Evolutionary conservation across 2,888 invertebrate genomes (phyloP).

Genomic region (Lycocerus yunnanus): DNA sequence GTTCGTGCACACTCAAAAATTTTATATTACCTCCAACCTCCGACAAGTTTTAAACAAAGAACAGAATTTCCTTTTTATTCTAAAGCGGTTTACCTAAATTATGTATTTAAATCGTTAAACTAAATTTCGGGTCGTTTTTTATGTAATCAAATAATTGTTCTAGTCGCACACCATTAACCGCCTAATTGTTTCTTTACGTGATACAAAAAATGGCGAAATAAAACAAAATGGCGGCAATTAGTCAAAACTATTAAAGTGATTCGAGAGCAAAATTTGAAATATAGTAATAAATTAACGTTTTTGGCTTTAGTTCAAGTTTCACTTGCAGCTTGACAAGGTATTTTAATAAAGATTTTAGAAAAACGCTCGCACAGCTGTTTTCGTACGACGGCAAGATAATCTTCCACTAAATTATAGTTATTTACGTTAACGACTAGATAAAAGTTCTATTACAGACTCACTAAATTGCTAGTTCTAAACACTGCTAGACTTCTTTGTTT

Average conservation of each 20-base stretch:
- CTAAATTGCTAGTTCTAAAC: slow-evolving; percentile 34
- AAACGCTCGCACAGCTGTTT: slow-evolving; percentile 32
- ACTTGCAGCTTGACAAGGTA: slow-evolving; percentile 20
- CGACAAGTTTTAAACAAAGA: not conserved
- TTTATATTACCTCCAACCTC: not conserved
- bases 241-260: not conserved
- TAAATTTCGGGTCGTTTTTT: not conserved
- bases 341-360: slow-evolving; percentile 32
- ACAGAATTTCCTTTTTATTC: not conserved
- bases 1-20: not conserved
- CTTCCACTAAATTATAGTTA: slow-evolving; percentile 34
- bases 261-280: not conserved
- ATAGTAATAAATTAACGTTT: slow-evolving; percentile 14
- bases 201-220: not conserved
- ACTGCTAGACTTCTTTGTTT: slow-evolving; percentile 28
- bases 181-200: not conserved
- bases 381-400: slow-evolving; percentile 27
- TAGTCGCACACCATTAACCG: not conserved
- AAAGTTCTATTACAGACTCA: slow-evolving; percentile 35
- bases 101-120: not conserved
- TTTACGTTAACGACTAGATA: slow-evolving; percentile 35
- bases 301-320: slow-evolving; percentile 27
- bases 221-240: not conserved
- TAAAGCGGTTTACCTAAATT: not conserved
- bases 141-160: not conserved